Evolutionary conservation across 2,113 vertebrate genomes (phyloP).

Genomic region (Oophaga pumilio): DNA sequence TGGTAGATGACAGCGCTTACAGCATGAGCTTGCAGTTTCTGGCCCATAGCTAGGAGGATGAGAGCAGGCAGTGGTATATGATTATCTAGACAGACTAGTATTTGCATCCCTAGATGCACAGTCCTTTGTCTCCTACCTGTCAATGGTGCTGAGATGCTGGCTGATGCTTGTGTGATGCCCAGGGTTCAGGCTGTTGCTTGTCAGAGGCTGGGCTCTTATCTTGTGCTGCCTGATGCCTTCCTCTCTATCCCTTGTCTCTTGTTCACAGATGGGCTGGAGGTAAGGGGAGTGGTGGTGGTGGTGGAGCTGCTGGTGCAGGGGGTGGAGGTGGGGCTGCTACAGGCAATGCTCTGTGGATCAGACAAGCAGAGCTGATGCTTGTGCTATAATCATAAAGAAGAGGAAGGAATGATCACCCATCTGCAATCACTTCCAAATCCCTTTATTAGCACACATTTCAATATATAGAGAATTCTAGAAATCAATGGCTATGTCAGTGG

Average conservation of each 20-base stretch:
- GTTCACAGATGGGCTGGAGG: slow-evolving; percentile 31
- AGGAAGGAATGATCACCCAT: neutral
- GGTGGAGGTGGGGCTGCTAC: slow-evolving; percentile 27
- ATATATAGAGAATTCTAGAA: neutral
- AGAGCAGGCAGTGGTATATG: slow-evolving; percentile 13
- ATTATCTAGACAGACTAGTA: neutral
- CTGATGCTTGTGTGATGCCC: neutral
- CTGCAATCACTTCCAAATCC: neutral
- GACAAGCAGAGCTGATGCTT: neutral
- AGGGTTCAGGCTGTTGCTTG: slow-evolving; percentile 6
- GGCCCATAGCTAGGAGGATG: slow-evolving; percentile 2
- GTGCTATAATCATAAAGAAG: neutral
- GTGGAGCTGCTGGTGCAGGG: slow-evolving; percentile 23
- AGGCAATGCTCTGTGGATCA: slow-evolving; percentile 14
- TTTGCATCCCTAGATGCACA: neutral
- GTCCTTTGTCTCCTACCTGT: slow-evolving; percentile 25
- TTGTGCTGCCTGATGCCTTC: slow-evolving; percentile 13
- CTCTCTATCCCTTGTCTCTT: slow-evolving; percentile 19
- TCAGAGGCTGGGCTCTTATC: neutral
- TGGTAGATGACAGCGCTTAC: neutral
- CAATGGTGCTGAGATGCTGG: slow-evolving; percentile 11
- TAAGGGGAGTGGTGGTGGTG: slow-evolving; percentile 28
- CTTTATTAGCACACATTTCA: neutral
- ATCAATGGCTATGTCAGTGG: neutral
- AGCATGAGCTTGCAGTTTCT: slow-evolving; percentile 36